Percentiles rank a stretch among this genome's conserved stretches.
Evolutionary conservation across 2,888 invertebrate species (phyloP).

Genomic region (Thereva unica): DNA sequence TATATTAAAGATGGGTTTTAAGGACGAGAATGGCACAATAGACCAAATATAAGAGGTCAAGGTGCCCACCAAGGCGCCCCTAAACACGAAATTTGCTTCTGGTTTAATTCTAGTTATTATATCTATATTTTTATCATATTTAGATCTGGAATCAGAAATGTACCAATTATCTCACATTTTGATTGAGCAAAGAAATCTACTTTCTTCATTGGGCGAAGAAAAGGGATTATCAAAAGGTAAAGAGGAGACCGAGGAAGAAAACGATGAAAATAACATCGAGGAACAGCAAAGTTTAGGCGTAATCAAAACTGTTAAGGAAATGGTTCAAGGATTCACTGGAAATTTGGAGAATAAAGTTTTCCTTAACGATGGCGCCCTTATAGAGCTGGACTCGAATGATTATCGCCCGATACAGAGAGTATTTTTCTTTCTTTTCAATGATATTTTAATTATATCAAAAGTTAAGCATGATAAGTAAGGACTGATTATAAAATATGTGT

Average conservation of each 20-base stretch:
- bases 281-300: constrained; percentile 64
- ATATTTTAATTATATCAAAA: constrained; percentile 86
- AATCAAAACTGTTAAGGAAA: constrained; percentile 64
- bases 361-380: constrained; percentile 88
- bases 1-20: too few relatives aligned
- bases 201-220: constrained; percentile 74
- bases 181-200: constrained; percentile 86
- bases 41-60: too few relatives aligned
- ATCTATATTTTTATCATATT: constrained; percentile 20
- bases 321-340: constrained; percentile 71
- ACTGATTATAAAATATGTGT: not conserved
- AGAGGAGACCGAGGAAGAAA: constrained; percentile 47
- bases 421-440: constrained; percentile 91
- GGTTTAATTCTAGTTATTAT: not conserved
- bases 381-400: constrained; percentile 87
- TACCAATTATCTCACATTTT: constrained; percentile 93
- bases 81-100: too few relatives aligned
- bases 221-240: constrained; percentile 57
- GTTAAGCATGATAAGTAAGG: constrained; percentile 60
- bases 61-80: too few relatives aligned
- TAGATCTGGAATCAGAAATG: constrained; percentile 96
- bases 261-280: constrained; percentile 60
- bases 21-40: too few relatives aligned
- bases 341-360: constrained; percentile 62
- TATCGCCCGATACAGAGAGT: constrained; percentile 84